Evolutionary conservation across 2,113 vertebrate genomes (phyloP).

Genomic region (Zingel zingel): DNA sequence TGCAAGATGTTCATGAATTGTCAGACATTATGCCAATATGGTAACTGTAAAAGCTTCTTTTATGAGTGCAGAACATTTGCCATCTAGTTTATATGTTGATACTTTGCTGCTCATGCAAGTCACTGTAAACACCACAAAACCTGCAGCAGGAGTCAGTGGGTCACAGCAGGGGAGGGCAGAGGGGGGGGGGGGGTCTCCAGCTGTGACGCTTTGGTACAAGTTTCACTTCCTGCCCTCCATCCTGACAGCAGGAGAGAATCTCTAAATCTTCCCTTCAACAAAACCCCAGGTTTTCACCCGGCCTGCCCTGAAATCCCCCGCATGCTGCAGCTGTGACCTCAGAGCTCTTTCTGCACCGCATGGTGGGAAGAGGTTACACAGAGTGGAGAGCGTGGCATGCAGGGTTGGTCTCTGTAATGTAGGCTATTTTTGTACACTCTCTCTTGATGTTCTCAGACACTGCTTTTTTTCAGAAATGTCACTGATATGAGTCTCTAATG

Average conservation of each 20-base stretch:
- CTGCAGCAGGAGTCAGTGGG: slow-evolving; percentile 71
- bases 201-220: slow-evolving; percentile 66
- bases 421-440: slow-evolving; percentile 55
- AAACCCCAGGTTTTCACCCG: slow-evolving; percentile 66
- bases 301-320: slow-evolving; percentile 67
- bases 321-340: slow-evolving; percentile 77
- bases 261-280: slow-evolving; percentile 65
- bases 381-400: slow-evolving; percentile 58
- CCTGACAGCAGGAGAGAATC: slow-evolving; percentile 67
- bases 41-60: neutral
- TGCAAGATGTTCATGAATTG: neutral
- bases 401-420: slow-evolving; percentile 49
- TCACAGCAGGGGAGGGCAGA: slow-evolving; percentile 26
- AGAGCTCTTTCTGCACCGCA: slow-evolving; percentile 63
- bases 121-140: slow-evolving; percentile 69
- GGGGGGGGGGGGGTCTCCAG: slow-evolving; percentile 54
- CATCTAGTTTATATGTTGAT: neutral
- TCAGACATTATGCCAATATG: neutral
- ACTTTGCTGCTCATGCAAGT: slow-evolving; percentile 34
- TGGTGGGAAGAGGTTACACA: slow-evolving; percentile 68
- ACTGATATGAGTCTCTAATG: slow-evolving; percentile 7
- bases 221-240: slow-evolving; percentile 74
- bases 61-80: neutral
- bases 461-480: slow-evolving; percentile 40
- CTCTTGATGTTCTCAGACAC: slow-evolving; percentile 42